These are phyloP conservation scores for Herminia tarsipennalis DNA, from an alignment of 2,888 invertebrate genomes.

Conservation along the genomic window DNA sequence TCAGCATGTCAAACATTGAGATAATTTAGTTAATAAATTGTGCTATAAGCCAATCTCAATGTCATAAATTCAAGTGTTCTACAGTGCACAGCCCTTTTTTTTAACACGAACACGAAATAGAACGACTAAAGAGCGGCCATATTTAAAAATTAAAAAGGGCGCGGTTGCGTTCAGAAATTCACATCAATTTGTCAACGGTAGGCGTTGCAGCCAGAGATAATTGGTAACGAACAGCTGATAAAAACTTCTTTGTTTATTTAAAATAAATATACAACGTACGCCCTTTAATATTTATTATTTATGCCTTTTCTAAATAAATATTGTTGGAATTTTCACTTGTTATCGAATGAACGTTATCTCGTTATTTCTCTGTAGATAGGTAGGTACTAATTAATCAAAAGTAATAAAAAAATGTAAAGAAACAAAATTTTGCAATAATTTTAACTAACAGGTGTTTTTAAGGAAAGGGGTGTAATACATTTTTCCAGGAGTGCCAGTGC, in stretches of 20 bases:
- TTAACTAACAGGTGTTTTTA: no score
- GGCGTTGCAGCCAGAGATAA: slow-evolving; percentile 70
- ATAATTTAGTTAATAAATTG: neutral
- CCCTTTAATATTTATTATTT: slow-evolving; percentile 40
- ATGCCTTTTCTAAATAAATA: slow-evolving; percentile 28
- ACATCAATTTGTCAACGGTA: slow-evolving; percentile 75
- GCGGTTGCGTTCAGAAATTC: slow-evolving; percentile 47
- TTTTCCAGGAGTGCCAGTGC: no score
- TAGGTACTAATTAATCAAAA: no score
- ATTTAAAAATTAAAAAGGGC: slow-evolving; percentile 53
- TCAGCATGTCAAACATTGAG: neutral
- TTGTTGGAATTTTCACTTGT: slow-evolving; percentile 7
- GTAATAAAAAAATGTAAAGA: no score
- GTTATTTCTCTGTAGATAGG: slow-evolving; percentile 7
- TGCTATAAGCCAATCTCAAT: neutral
- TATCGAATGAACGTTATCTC: slow-evolving; percentile 16
- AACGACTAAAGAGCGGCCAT: slow-evolving; percentile 49
- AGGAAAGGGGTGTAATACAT: no score
- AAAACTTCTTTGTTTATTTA: slow-evolving; percentile 60
- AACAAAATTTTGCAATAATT: no score
- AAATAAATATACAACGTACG: slow-evolving; percentile 49
- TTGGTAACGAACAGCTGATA: slow-evolving; percentile 69
- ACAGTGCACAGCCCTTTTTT: slow-evolving; percentile 8
- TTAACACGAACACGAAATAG: slow-evolving; percentile 25
- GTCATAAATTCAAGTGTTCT: neutral